Percentiles rank a stretch among this genome's conserved stretches.
Conservation (phyloP, 1,140 invertebrate genomes). For the Caenorhabditis tropicalis region DNA sequence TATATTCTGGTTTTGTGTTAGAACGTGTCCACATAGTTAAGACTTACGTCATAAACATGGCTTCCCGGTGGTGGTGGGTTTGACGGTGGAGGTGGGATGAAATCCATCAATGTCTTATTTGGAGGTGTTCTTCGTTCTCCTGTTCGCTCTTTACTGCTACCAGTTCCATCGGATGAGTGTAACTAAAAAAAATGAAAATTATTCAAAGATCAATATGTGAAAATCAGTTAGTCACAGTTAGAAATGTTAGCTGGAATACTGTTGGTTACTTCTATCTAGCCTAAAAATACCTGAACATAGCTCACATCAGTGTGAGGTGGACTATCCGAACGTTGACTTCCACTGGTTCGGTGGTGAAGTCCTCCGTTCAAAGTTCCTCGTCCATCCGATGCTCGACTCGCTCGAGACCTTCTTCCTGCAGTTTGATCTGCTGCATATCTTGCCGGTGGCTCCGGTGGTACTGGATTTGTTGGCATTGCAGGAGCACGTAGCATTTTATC, state of each 20-base stretch:
- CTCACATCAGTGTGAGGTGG: slow-evolving; percentile 68
- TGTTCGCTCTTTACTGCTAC: slow-evolving; percentile 54
- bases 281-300: slow-evolving; percentile 62
- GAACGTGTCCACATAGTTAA: background rate
- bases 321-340: slow-evolving; percentile 60
- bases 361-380: slow-evolving; percentile 25
- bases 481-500: slow-evolving; percentile 58
- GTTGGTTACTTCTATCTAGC: background rate
- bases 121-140: slow-evolving; percentile 55
- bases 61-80: slow-evolving; percentile 51
- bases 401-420: slow-evolving; percentile 41
- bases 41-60: slow-evolving; percentile 51
- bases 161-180: slow-evolving; percentile 67
- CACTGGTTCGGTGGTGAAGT: slow-evolving; percentile 17
- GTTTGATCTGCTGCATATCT: slow-evolving; percentile 48
- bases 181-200: slow-evolving; percentile 45
- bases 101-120: slow-evolving; percentile 60
- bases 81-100: slow-evolving; percentile 61
- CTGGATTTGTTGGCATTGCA: slow-evolving; percentile 56
- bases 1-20: background rate
- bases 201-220: background rate
- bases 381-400: slow-evolving; percentile 37
- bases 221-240: background rate
- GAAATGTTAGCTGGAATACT: background rate
- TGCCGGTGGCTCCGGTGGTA: slow-evolving; percentile 59